Percentiles rank a stretch among this genome's conserved stretches.
Conservation (phyloP, 2,888 invertebrate species). For the Drosophila phalerata region DNA sequence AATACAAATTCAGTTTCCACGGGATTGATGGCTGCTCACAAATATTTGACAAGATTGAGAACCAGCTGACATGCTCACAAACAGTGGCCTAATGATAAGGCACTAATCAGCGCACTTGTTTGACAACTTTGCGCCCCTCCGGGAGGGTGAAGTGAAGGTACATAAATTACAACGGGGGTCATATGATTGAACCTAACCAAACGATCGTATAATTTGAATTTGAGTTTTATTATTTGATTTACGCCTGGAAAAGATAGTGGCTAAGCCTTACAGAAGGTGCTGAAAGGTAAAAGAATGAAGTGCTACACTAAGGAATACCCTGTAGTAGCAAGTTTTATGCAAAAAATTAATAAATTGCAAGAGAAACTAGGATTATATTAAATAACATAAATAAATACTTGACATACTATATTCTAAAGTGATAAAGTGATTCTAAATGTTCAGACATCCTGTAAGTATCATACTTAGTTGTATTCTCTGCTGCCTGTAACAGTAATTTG, state of each 20-base stretch:
- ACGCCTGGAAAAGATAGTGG: slow-evolving; percentile 31
- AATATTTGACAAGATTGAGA: slow-evolving; percentile 67
- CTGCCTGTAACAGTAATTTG: too few relatives aligned
- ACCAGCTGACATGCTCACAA: slow-evolving; percentile 38
- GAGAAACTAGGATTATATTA: not conserved
- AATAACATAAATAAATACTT: not conserved
- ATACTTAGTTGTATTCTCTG: not conserved
- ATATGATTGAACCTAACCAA: slow-evolving; percentile 36
- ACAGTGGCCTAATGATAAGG: slow-evolving; percentile 61
- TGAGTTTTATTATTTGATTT: slow-evolving; percentile 69
- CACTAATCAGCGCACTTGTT: slow-evolving; percentile 72
- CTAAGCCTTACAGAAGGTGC: slow-evolving; percentile 6
- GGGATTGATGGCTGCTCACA: slow-evolving; percentile 60
- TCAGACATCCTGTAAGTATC: not conserved
- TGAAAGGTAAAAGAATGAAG: not conserved
- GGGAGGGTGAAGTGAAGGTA: not conserved
- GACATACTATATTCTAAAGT: not conserved
- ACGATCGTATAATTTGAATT: slow-evolving; percentile 55
- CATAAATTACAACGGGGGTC: slow-evolving; percentile 58
- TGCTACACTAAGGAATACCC: slow-evolving; percentile 4
- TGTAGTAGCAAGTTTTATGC: not conserved
- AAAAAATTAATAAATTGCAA: too few relatives aligned
- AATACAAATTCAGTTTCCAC: slow-evolving; percentile 16
- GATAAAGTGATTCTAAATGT: too few relatives aligned
- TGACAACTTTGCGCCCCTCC: slow-evolving; percentile 25